Evolutionary conservation across 2,888 invertebrate species (phyloP), one percentile per base, ranked within the genome.

Genomic region (Acanthacorydalis orientalis): DNA sequence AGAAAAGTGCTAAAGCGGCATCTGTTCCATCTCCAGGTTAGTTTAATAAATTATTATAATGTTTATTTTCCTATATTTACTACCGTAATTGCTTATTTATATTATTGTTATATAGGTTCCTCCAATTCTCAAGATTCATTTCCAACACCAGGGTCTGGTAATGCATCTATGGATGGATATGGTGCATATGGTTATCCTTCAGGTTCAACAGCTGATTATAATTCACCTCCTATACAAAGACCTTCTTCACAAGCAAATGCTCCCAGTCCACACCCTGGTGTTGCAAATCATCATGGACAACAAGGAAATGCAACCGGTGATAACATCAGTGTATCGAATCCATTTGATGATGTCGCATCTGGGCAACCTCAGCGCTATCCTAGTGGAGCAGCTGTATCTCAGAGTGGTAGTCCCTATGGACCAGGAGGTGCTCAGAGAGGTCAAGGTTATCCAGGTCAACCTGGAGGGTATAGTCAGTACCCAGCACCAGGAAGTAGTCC

Each of bases 91-190:
- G 7, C 12, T 12, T 4, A 35, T 35, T 35, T 35, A 2, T 35
- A 11, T 12, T 10, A 37, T 37, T 48, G 34, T 35, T 46, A 55
- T 57, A 47, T 66, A 77, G 83, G 90, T 55, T 87, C 89, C 57
- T 88, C 88, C 56, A 90, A 90, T 70, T 86, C 89, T 46, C 86
- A 87, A 74, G 90, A 90, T 67, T 85, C 90, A 57, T 90, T 90
- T 74, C 84, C 84, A 53, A 78, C 83, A 52, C 79, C 81, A 48
- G 74, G 74, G 42, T 76, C 75, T 54, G 77, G 77, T 56, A 75
- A 78, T 57, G 76, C 79, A 55, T 78, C 81, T 53, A 83, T 89
- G 79, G 90, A 90, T 66, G 85, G 81, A 51, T 85, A 87, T 67
- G 77, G 78, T 53, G 74, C 70, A 53, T 74, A 76, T 54, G 74